Percentiles rank a stretch among this genome's conserved stretches.
Evolutionary conservation across 1,140 invertebrate genomes (phyloP).

Genomic region (Leptonema lineaticorne): DNA sequence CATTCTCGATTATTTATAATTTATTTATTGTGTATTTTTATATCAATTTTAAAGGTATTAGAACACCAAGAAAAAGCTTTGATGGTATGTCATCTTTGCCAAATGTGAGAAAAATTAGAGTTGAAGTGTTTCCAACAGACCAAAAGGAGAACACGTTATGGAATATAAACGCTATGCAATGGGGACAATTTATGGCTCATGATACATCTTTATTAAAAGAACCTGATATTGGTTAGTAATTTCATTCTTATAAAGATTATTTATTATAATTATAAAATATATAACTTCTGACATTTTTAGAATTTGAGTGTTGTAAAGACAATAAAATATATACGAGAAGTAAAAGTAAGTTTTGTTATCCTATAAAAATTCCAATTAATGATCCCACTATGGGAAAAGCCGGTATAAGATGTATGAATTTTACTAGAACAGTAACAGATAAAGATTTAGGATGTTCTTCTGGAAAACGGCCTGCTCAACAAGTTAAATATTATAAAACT

Average conservation of each 20-base stretch:
- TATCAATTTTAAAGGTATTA: neutral
- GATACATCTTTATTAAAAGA: conserved; percentile 50
- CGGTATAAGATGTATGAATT: conserved; percentile 43
- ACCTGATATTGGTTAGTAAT: neutral
- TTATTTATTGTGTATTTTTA: neutral
- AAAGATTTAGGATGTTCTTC: conserved; percentile 56
- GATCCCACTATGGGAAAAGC: conserved; percentile 29
- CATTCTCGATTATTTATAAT: neutral
- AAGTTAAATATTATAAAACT: too few relatives aligned
- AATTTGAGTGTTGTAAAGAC: conserved; percentile 20
- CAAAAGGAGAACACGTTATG: neutral
- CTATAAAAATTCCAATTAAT: conserved; percentile 26
- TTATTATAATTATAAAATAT: neutral
- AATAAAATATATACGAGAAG: neutral
- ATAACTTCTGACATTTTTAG: conserved; percentile 20
- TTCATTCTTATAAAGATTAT: neutral
- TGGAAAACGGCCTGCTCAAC: conserved; percentile 34
- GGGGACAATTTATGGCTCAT: conserved; percentile 63
- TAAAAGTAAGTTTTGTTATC: conserved; percentile 26
- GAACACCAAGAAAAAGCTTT: conserved; percentile 7
- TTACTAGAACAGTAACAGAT: conserved; percentile 49
- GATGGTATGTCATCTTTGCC: conserved; percentile 27
- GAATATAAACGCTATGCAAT: conserved; percentile 45
- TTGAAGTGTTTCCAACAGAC: conserved; percentile 5
- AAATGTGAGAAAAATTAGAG: conserved; percentile 25